phyloP scores from a whole-genome alignment of 2,888 invertebrate species.

The Papilio gigon region DNA sequence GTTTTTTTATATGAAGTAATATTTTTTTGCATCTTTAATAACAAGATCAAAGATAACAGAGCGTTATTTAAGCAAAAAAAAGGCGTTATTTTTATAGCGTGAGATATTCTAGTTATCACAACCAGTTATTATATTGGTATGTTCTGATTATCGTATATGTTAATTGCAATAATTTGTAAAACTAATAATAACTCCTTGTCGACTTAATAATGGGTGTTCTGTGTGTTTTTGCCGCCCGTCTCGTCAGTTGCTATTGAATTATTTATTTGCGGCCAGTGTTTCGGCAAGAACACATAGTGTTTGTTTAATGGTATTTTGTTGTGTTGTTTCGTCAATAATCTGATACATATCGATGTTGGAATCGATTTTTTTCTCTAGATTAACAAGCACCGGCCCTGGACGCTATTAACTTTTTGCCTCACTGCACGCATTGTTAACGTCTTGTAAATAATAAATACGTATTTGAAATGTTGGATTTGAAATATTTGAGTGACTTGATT shows the following conservation, averaged over 20 bases:
- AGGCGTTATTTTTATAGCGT: conserved; percentile 37
- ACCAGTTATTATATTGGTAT: conserved; percentile 26
- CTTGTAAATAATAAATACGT: conserved; percentile 27
- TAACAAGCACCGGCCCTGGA: conserved; percentile 26
- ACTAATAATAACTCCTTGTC: conserved; percentile 52
- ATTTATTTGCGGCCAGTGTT: conserved; percentile 48
- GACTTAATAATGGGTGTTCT: conserved; percentile 56
- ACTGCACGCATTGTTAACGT: conserved; percentile 24
- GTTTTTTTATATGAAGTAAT: conserved; percentile 1
- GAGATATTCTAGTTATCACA: conserved; percentile 27
- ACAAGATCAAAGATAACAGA: conserved; percentile 2
- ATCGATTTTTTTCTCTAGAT: conserved; percentile 30
- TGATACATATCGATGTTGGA: conserved; percentile 33
- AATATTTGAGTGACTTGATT: conserved; percentile 24
- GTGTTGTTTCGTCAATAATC: conserved; percentile 40
- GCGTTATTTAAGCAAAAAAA: conserved; percentile 14
- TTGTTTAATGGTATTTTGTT: conserved; percentile 45
- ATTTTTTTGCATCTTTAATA: conserved; percentile 35
- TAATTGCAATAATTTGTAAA: conserved; percentile 52
- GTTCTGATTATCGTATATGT: conserved; percentile 44
- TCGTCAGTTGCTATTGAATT: conserved; percentile 53
- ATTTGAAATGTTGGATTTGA: conserved; percentile 23
- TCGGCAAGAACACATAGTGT: conserved; percentile 47
- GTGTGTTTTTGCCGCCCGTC: conserved; percentile 52
- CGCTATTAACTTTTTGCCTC: conserved; percentile 24